Base-by-base conservation (phyloP, 2,888 invertebrate genomes). In the Deladenus siricidicola region DNA sequence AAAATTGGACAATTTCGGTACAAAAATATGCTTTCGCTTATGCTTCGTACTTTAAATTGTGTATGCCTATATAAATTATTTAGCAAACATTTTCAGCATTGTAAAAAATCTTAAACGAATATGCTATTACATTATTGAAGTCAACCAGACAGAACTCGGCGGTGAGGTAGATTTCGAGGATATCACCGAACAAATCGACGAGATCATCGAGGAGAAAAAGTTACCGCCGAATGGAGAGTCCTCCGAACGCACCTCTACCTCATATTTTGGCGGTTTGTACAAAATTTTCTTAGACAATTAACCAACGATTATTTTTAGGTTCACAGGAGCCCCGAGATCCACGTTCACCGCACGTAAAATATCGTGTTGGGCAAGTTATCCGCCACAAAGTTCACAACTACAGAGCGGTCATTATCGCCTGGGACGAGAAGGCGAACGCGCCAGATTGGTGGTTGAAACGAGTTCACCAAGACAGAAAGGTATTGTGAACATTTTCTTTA, bases 371-470 rank as follows among this genome's bases (percentile, higher is more conserved):
- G 1, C 83, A 84, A 73, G 83, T 84, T 29, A 79, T 84, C 42
- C 69, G 73, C 60, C 83, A 83, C 64, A 81, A 80, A 66, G 64
- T 68, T 6, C 80, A 79, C 74, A 80, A 81, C 26, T 83, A 82
- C 63, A 71, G 80, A 63, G 84, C 82, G 1, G 83, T 84, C 14
- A 81, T 84, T 52, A 76, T 84, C 43, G 84, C 83, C 42, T 84
- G 84, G 84, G 84, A 84, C 73, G 72, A 76, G 56, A 68, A 68
- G 42, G 81, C 82, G 4, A 79, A 80, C 78, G 83, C 83, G n/a
- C 83, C 83, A 29, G 79, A 80, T 42, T 63, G 70, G n/a, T 83
- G 82, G 81, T 51, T 83, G 3, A 67, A 77, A 53, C 66, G 76
- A 54, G 81, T 79, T 69, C 80, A 81, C 64, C 77, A 77, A 6